These are phyloP conservation scores for Holothuria scabra DNA, from an alignment of 53 echinoderm and acorn worm species.

Conservation along the genomic window DNA sequence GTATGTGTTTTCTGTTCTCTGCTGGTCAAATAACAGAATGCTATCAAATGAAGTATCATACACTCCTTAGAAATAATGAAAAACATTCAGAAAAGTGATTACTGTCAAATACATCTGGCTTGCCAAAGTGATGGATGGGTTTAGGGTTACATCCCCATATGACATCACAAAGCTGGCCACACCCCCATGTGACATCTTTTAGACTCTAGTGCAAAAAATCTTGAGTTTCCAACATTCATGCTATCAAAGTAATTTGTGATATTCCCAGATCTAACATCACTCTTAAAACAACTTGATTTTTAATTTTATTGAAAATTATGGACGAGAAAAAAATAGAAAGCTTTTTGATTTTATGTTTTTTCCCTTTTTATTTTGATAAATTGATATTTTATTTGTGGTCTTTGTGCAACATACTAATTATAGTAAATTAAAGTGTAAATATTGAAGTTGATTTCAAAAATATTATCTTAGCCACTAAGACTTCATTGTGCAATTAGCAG, in stretches of 20 bases:
- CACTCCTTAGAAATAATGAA: too few species aligned
- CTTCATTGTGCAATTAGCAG: slow-evolving; percentile 2
- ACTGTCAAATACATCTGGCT: too few species aligned
- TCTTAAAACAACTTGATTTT: background rate
- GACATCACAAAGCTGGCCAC: too few species aligned
- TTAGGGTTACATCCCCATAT: too few species aligned
- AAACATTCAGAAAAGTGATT: too few species aligned
- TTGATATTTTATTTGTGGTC: slow-evolving; percentile 22
- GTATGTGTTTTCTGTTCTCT: too few species aligned
- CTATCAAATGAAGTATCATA: too few species aligned
- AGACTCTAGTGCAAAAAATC: too few species aligned
- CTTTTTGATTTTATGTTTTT: background rate
- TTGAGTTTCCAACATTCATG: background rate
- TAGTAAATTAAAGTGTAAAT: slow-evolving; percentile 20
- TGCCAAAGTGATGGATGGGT: too few species aligned
- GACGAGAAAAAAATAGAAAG: background rate
- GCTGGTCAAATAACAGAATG: too few species aligned
- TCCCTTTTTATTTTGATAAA: too few species aligned
- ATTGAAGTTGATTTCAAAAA: slow-evolving; percentile 4
- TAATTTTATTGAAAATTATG: background rate
- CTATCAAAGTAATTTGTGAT: background rate
- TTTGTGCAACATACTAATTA: background rate
- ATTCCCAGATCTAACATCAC: background rate
- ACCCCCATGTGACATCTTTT: too few species aligned
- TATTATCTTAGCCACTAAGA: slow-evolving; percentile 29